These are phyloP conservation scores for Carcharodon carcharias DNA, from an alignment of 2,797 vertebrate genomes.

Conservation along the genomic window DNA sequence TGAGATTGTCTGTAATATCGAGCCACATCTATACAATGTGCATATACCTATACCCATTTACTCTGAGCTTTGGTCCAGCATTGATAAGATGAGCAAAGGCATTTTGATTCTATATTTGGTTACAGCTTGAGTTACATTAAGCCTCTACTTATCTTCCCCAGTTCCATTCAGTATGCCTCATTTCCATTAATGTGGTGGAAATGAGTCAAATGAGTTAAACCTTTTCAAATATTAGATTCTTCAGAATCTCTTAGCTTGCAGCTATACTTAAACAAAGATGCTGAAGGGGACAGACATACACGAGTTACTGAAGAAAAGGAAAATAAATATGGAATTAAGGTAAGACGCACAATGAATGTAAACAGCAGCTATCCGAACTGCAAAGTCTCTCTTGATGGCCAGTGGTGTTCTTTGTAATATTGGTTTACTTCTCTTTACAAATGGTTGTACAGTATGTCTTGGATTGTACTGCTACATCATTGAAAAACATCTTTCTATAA, in stretches of 20 bases:
- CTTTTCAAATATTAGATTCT: conserved; percentile 22
- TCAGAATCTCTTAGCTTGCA: conserved; percentile 28
- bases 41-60: conserved; percentile 77
- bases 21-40: conserved; percentile 97
- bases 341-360: neutral
- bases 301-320: neutral
- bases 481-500: neutral
- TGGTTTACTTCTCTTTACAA: neutral
- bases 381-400: conserved; percentile 35
- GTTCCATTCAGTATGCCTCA: conserved; percentile 27
- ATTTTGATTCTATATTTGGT: conserved; percentile 82
- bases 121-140: conserved; percentile 82
- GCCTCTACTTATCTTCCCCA: conserved; percentile 66
- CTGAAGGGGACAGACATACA: neutral
- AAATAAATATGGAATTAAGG: neutral
- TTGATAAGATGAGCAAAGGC: conserved; percentile 86
- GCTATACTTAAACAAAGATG: conserved; percentile 14
- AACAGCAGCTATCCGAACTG: conserved; percentile 20
- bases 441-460: neutral
- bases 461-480: neutral
- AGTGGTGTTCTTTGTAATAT: neutral
- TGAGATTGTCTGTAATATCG: conserved; percentile 97
- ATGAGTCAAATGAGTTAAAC: conserved; percentile 36
- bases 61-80: conserved; percentile 99
- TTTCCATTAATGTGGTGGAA: conserved; percentile 6